Conservation (phyloP, 2,888 invertebrate species). For the Drosophila nr. perissopoda region DNA sequence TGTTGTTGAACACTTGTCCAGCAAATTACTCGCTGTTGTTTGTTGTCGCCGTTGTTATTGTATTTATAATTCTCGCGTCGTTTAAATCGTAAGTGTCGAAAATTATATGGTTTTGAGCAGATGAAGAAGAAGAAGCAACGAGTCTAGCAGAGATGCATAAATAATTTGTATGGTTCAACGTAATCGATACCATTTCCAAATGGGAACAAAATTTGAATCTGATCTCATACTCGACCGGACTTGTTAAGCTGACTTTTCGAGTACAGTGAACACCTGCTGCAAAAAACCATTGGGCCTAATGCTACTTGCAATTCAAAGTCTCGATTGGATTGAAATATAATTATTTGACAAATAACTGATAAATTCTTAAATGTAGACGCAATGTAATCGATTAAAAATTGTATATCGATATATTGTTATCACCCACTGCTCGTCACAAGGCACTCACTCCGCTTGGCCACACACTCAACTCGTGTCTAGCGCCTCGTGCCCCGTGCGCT, state of each 20-base stretch:
- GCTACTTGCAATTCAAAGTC: background rate
- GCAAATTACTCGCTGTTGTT: constrained; percentile 20
- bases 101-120: constrained; percentile 13
- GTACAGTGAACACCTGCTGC: background rate
- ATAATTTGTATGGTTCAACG: background rate
- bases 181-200: background rate
- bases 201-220: background rate
- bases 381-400: background rate
- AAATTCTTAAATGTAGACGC: background rate
- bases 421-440: background rate
- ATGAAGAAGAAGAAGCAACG: background rate
- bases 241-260: too few relatives aligned
- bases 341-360: background rate
- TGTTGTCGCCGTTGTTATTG: constrained; percentile 23
- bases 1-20: constrained; percentile 30
- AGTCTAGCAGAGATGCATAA: background rate
- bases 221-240: background rate
- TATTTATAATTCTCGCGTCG: constrained; percentile 32
- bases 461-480: background rate
- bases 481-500: background rate
- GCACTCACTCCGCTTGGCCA: background rate
- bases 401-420: background rate
- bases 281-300: too few relatives aligned
- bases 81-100: constrained; percentile 17
- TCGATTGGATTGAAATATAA: background rate